phyloP scores from a whole-genome alignment of 2,113 vertebrate species.

The Aramus guarauna region DNA sequence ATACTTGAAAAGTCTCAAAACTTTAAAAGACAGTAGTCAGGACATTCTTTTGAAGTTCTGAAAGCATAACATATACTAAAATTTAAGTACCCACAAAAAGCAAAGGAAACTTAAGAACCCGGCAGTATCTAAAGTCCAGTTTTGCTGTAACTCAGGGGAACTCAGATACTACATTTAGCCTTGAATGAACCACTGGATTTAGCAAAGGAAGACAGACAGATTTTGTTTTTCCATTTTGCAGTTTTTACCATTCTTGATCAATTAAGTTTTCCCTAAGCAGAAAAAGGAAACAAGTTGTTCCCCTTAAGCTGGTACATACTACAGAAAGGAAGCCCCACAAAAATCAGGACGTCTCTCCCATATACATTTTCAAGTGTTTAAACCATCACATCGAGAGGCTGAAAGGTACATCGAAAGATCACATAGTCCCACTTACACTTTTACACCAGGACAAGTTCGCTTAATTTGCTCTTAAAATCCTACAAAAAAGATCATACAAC shows the following conservation, averaged over 20 bases:
- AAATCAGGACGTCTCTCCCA: background rate
- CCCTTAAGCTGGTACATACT: background rate
- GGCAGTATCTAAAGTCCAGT: background rate
- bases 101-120: background rate
- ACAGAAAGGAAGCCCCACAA: background rate
- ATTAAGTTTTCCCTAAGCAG: background rate
- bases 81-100: background rate
- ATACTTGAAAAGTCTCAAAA: background rate
- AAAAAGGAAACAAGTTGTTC: background rate
- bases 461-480: background rate
- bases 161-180: background rate
- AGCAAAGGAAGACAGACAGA: background rate
- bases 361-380: background rate
- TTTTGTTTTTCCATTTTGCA: background rate
- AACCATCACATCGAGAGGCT: background rate
- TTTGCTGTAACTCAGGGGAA: background rate
- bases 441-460: background rate
- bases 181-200: background rate
- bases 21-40: background rate
- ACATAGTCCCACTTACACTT: background rate
- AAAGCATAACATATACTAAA: background rate
- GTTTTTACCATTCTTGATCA: background rate
- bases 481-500: background rate
- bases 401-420: background rate
- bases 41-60: background rate